Evolutionary conservation across 2,888 invertebrate species (phyloP).

Genomic region (Scaptomyza polygonia): DNA sequence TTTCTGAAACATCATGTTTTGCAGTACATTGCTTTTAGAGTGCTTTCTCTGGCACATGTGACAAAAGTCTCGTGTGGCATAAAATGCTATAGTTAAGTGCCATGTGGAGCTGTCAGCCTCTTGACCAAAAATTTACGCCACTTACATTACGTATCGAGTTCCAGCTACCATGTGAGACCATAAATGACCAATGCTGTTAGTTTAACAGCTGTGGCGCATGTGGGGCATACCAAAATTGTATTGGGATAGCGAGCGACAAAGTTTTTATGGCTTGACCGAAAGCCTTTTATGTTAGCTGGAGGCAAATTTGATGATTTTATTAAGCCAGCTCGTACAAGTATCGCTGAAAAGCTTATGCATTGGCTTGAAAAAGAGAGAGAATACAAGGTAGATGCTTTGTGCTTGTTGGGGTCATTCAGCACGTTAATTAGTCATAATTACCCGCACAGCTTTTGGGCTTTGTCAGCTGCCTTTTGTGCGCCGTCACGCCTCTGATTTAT

Average conservation of each 20-base stretch:
- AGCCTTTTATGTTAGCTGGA: slow-evolving; percentile 67
- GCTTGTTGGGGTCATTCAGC: slow-evolving; percentile 29
- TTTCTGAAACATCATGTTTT: background rate
- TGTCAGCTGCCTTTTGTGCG: slow-evolving; percentile 74
- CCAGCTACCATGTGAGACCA: slow-evolving; percentile 59
- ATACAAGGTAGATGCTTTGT: background rate
- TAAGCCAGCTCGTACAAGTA: slow-evolving; percentile 52
- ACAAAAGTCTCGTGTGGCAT: slow-evolving; percentile 25
- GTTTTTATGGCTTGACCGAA: slow-evolving; percentile 69
- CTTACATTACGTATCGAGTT: slow-evolving; percentile 64
- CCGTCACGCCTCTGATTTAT: slow-evolving; percentile 76
- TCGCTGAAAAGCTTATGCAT: slow-evolving; percentile 33
- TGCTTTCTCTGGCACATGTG: slow-evolving; percentile 5
- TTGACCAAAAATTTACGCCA: slow-evolving; percentile 75
- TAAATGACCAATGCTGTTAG: slow-evolving; percentile 55
- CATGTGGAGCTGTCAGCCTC: slow-evolving; percentile 36
- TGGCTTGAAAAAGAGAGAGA: background rate
- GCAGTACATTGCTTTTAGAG: slow-evolving; percentile 30
- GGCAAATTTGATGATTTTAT: slow-evolving; percentile 77
- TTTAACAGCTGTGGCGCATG: slow-evolving; percentile 47
- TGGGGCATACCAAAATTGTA: slow-evolving; percentile 55
- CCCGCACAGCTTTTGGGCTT: slow-evolving; percentile 74
- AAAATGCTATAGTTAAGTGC: slow-evolving; percentile 45
- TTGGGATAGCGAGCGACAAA: slow-evolving; percentile 52
- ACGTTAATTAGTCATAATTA: slow-evolving; percentile 77